Evolutionary conservation across 2,797 vertebrate species (phyloP).

Genomic region (Amazona ochrocephala): DNA sequence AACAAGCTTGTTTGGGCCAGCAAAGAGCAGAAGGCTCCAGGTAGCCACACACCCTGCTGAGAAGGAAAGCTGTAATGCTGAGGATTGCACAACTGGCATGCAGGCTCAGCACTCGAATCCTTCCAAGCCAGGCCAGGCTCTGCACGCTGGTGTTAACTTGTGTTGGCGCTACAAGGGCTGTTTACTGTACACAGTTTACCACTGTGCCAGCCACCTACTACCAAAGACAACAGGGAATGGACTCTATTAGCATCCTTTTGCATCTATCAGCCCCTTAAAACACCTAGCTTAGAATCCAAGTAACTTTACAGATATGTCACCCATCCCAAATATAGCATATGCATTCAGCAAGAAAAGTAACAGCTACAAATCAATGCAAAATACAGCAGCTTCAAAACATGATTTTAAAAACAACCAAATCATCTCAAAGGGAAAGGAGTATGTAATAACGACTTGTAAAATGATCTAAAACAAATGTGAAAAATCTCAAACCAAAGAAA

Average conservation of each 20-base stretch:
- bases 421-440: neutral
- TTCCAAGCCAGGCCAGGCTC: neutral
- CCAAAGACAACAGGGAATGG: neutral
- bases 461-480: neutral
- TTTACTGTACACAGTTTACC: neutral
- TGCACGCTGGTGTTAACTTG: neutral
- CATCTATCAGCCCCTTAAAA: neutral
- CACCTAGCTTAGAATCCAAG: neutral
- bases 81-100: rapidly evolving
- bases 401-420: neutral
- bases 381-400: neutral
- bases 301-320: neutral
- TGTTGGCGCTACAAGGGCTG: neutral
- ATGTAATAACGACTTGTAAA: neutral
- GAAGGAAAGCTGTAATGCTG: rapidly evolving
- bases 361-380: neutral
- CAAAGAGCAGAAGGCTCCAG: neutral
- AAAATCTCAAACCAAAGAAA: constrained; percentile 20
- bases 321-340: neutral
- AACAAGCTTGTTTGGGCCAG: neutral
- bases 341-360: neutral
- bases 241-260: neutral
- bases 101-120: neutral
- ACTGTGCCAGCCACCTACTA: neutral
- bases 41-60: neutral